Percentiles rank a stretch among this genome's conserved stretches.
phyloP scores from a whole-genome alignment of 2,797 vertebrate species.

The Pogoniulus pusillus region DNA sequence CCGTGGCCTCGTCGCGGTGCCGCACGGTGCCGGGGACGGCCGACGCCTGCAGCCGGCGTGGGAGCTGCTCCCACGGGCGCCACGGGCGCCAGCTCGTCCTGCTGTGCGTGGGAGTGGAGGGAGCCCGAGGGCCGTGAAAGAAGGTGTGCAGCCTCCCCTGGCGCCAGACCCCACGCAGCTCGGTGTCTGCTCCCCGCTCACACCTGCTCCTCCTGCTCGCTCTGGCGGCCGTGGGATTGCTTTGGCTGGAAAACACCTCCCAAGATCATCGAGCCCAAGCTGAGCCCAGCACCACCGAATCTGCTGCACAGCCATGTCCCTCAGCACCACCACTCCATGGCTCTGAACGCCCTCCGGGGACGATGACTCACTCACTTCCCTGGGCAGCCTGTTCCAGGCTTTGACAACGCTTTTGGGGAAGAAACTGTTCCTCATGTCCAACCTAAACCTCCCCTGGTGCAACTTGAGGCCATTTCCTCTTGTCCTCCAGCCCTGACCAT shows the following conservation, averaged over 20 bases:
- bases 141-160: background rate
- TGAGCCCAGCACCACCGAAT: background rate
- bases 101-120: background rate
- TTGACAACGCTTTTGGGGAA: background rate
- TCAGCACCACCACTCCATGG: background rate
- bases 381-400: background rate
- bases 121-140: background rate
- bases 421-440: background rate
- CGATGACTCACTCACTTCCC: background rate
- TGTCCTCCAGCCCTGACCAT: no score
- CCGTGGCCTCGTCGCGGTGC: fast-evolving
- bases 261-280: background rate
- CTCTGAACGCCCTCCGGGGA: no score
- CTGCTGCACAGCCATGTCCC: background rate
- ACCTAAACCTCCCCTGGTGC: background rate
- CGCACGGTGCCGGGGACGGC: fast-evolving
- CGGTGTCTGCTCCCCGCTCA: background rate
- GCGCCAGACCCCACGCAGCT: background rate
- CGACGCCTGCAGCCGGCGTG: background rate
- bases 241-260: background rate
- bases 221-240: background rate
- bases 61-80: background rate
- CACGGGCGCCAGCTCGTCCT: fast-evolving
- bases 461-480: background rate
- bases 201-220: background rate